Base-by-base conservation (phyloP, 2,888 invertebrate genomes). In the Calameuta pallipes region DNA sequence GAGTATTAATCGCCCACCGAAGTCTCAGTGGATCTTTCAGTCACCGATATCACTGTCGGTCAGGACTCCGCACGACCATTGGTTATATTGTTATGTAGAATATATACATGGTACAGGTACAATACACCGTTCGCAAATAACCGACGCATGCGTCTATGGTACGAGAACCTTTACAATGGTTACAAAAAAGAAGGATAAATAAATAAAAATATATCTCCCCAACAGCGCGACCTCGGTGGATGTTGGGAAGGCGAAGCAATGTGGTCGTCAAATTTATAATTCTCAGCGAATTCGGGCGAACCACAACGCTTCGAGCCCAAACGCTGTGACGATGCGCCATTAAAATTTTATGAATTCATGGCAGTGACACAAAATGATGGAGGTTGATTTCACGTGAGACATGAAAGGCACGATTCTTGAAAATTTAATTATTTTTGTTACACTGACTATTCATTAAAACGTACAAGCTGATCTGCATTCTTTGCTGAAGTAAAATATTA, bases 221-320 rank as follows among this genome's bases (percentile, higher is more conserved):
- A 85, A 86, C 86, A 85, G 85, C 85, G 85, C 86, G 84, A 87
- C 84, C 83, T 85, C 83, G 81, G 82, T 84, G 85, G 85, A 85
- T 86, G 86, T 79, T 85, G 84, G 85, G 84, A 85, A 86, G 82
- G 73, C 85, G 87, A 90, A 90, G 89, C 90, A 88, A 83, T 87
- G 87, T 86, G 89, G 89, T 89, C 84, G 82, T 79, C 79, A 81
- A 81, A 13, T 71, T 34, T 71, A 30, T 34, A 15, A 23, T 34
- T 71, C 4, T 71, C 71, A 34, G 71, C 31, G 31, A 71, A 23
- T 71, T 23, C 71, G 71, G 68, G 80, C 77, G 81, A 86, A 90
- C 89, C 89, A 85, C 88, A 88, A 88, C 86, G 89, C 88, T 90
- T 89, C 87, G 82, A 85, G 86, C 89, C 86, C 89, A 87, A 90